Evolutionary conservation across 2,113 vertebrate species (phyloP).

Genomic region (Cynocephalus volans): DNA sequence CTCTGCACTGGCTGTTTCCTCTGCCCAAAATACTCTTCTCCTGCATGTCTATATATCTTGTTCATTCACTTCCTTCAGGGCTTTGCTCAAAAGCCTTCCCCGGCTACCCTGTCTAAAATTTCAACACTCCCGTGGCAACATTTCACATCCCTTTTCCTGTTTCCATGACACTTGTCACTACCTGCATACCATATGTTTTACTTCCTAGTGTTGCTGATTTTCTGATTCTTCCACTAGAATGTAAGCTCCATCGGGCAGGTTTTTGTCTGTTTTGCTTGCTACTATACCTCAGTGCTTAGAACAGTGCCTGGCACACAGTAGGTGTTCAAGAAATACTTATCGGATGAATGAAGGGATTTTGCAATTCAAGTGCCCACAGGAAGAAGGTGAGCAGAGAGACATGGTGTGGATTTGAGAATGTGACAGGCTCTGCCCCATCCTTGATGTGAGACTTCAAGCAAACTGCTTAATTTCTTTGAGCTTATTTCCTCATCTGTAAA

Average conservation of each 20-base stretch:
- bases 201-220: not conserved
- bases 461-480: not conserved
- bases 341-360: not conserved
- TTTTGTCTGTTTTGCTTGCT: not conserved
- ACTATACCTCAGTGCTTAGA: not conserved
- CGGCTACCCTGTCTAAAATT: not conserved
- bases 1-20: not conserved
- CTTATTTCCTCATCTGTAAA: not conserved
- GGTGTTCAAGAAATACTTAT: not conserved
- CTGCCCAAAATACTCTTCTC: not conserved
- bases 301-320: not conserved
- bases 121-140: not conserved
- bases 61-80: not conserved
- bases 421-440: not conserved
- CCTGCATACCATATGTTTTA: not conserved
- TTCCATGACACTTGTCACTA: not conserved
- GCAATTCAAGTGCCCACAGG: not conserved
- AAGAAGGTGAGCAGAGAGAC: not conserved
- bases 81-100: not conserved
- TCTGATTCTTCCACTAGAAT: not conserved
- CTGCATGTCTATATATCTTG: not conserved
- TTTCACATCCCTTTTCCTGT: no score
- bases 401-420: not conserved
- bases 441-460: not conserved
- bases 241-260: not conserved